Conservation (phyloP, 2,113 vertebrate species). For the Poecilia latipinna region DNA sequence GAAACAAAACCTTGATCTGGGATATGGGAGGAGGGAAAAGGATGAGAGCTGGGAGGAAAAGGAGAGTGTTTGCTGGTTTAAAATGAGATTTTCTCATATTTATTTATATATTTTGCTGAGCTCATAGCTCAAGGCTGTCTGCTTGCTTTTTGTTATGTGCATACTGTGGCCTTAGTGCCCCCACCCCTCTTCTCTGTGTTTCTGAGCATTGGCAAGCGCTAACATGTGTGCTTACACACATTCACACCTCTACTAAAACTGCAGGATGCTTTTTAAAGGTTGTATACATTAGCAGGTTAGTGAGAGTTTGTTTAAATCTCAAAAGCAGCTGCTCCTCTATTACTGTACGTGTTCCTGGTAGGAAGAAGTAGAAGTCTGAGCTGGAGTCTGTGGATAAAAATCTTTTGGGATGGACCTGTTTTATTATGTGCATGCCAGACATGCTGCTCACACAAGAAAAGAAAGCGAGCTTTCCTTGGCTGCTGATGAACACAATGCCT, state of each 20-base stretch:
- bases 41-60: slow-evolving; percentile 42
- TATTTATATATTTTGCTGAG: slow-evolving; percentile 71
- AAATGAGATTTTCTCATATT: slow-evolving; percentile 72
- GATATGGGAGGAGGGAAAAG: slow-evolving; percentile 35
- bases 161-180: slow-evolving; percentile 62
- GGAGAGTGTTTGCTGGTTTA: slow-evolving; percentile 60
- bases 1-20: slow-evolving; percentile 65
- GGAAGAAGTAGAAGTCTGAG: slow-evolving; percentile 50
- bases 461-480: slow-evolving; percentile 50
- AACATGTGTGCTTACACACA: slow-evolving; percentile 40
- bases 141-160: slow-evolving; percentile 72
- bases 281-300: slow-evolving; percentile 15
- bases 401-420: slow-evolving; percentile 61
- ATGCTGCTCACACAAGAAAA: slow-evolving; percentile 52
- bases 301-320: slow-evolving; percentile 30
- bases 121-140: slow-evolving; percentile 78
- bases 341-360: slow-evolving; percentile 32
- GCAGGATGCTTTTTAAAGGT: slow-evolving; percentile 1
- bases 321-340: slow-evolving; percentile 17
- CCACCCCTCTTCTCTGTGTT: slow-evolving; percentile 44
- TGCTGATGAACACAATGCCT: slow-evolving; percentile 54
- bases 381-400: slow-evolving; percentile 54
- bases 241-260: slow-evolving; percentile 38
- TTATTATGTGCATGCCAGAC: slow-evolving; percentile 64
- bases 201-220: slow-evolving; percentile 54